Base-by-base conservation (phyloP, 2,888 invertebrate genomes). In the Hanleya hanleyi region DNA sequence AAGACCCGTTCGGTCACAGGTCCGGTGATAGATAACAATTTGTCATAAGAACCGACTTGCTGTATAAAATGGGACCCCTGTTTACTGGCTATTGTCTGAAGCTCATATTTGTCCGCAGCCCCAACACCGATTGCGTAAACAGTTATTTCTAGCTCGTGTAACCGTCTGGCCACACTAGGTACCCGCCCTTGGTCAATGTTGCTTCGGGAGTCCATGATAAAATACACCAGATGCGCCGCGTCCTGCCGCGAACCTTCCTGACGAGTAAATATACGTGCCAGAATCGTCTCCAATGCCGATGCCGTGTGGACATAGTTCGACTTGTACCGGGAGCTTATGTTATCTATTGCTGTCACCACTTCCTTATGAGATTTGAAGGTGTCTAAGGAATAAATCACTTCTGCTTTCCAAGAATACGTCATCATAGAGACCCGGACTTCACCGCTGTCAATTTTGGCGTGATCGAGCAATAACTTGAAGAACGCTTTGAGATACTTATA, bases 351-450 rank as follows among this genome's bases (percentile, higher is more conserved):
- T 1, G 57, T 15, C 29, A 57, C 29, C 22, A 57, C 57, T 2
- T 57, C 57, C 29, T 57, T 57, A 15, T 57, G 26, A 26, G 57
- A 29, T 2, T 9, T 1, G 57, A 57, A 57, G 3, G 22, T 57
- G 32, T 57, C 57, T 32, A 57, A 57, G 32, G 22, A 15, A 26
- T 57, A 57, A 57, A 57, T 57, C 15, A 57, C 57, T 29, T 57
- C 57, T 4, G 57, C 26, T 57, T 57, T 57, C 57, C 57, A 57
- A 15, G 57, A 57, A 57, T 77, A 85, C 64, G 75, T 84, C 70
- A 82, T 50, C 26, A 66, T 35, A 26, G 70, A 70, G 4, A 74
- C 70, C n/a, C 70, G 65, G 15, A 57, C 61, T 1, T 6, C 35
- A 2, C 64, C 64, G 4, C 22, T 22, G 26, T 64, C 64, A 18